phyloP scores from a whole-genome alignment of 1,140 invertebrate species.

The Thaumetopoea pityocampa region DNA sequence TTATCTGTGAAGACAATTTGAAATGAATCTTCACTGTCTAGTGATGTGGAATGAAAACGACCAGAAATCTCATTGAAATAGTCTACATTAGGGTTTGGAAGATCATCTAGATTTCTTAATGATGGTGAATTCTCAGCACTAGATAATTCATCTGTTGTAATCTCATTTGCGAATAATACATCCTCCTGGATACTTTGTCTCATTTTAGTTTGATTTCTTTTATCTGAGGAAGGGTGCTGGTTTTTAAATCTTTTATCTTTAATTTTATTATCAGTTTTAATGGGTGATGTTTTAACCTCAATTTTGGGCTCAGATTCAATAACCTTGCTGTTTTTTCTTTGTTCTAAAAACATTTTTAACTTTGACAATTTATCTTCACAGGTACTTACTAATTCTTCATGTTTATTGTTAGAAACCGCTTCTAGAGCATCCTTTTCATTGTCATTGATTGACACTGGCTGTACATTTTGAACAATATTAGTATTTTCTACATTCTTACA shows the following conservation, averaged over 20 bases:
- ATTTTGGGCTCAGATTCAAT: constrained; percentile 4
- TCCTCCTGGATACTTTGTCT: constrained; percentile 26
- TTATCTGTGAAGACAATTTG: constrained; percentile 61
- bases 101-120: constrained; percentile 3
- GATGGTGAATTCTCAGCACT: constrained; percentile 31
- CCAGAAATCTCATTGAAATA: constrained; percentile 59
- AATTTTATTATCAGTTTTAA: constrained; percentile 21
- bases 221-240: constrained; percentile 11
- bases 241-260: constrained; percentile 29
- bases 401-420: constrained; percentile 19
- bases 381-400: constrained; percentile 36
- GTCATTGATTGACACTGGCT: constrained; percentile 12
- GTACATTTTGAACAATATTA: constrained; percentile 27
- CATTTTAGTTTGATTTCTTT: constrained; percentile 19
- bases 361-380: constrained; percentile 57
- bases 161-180: constrained; percentile 29
- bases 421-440: constrained; percentile 7
- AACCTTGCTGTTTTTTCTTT: constrained; percentile 26
- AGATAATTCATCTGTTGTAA: constrained; percentile 20
- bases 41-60: constrained; percentile 44
- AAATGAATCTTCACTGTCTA: constrained; percentile 61
- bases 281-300: constrained; percentile 4
- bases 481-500: constrained; percentile 18
- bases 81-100: constrained; percentile 20
- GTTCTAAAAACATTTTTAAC: constrained; percentile 43